Evolutionary conservation across 2,888 invertebrate genomes (phyloP).

Genomic region (Malacosoma neustria): DNA sequence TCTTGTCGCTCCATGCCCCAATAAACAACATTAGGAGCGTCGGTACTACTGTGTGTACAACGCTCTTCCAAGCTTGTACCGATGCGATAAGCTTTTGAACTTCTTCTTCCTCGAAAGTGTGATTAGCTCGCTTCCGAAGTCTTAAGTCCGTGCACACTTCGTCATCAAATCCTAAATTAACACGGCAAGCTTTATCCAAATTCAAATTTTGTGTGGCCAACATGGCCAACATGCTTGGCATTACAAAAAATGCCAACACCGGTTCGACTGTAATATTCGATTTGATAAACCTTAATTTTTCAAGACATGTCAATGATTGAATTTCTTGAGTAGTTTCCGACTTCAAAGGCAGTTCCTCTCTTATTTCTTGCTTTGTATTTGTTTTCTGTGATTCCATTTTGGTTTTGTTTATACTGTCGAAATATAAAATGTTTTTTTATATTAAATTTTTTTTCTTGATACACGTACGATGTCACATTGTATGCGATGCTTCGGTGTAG

Average conservation of each 20-base stretch:
- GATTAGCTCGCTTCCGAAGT: constrained; percentile 79
- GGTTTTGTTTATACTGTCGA: constrained; percentile 6
- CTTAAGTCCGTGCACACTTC: constrained; percentile 83
- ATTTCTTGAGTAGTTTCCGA: constrained; percentile 29
- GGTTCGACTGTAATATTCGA: constrained; percentile 80
- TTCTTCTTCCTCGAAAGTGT: constrained; percentile 78
- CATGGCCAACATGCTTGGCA: constrained; percentile 79
- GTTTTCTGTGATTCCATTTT: constrained; percentile 32
- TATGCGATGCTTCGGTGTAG: constrained; percentile 23
- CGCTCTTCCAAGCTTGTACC: constrained; percentile 72
- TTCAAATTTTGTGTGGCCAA: constrained; percentile 89
- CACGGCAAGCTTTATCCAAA: constrained; percentile 89
- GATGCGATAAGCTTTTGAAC: constrained; percentile 75
- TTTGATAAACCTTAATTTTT: constrained; percentile 64
- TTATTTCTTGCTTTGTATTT: constrained; percentile 24
- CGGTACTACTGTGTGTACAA: constrained; percentile 70
- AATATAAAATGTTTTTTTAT: constrained; percentile 3
- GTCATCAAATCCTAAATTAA: constrained; percentile 81
- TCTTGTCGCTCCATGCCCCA: constrained; percentile 78
- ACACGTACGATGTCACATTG: constrained; percentile 30
- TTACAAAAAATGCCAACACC: constrained; percentile 77
- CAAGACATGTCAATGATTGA: constrained; percentile 41
- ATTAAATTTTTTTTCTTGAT: constrained; percentile 7
- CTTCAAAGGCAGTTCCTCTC: constrained; percentile 45
- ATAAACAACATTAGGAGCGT: constrained; percentile 71